A percentile compares a stretch with the other conserved stretches of the same genome.
These are phyloP conservation scores for Agraylea sexmaculata DNA, from an alignment of 1,140 invertebrate species.

Conservation along the genomic window DNA sequence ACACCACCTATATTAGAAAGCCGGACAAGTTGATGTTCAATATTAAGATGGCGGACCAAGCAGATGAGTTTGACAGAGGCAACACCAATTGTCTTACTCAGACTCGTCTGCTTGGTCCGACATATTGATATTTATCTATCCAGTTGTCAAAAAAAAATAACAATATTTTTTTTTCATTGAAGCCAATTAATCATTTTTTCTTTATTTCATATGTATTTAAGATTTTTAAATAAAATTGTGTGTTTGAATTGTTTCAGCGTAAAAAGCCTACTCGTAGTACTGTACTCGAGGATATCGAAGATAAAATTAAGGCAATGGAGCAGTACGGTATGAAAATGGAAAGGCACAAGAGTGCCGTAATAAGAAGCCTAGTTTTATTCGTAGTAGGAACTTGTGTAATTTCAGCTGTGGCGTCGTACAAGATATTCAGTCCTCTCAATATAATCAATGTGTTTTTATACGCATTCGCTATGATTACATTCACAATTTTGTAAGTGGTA, in stretches of 20 bases:
- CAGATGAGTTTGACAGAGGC: no score
- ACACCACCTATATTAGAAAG: no score
- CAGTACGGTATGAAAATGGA: constrained; percentile 67
- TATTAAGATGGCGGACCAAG: no score
- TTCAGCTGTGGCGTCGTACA: constrained; percentile 62
- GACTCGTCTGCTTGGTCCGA: no score
- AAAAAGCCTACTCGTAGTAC: constrained; percentile 62
- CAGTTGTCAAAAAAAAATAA: no score
- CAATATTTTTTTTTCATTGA: no score
- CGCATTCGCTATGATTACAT: constrained; percentile 58
- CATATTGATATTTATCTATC: no score
- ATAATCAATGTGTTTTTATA: constrained; percentile 58
- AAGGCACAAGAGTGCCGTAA: constrained; percentile 63
- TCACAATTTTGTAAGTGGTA: constrained; percentile 66
- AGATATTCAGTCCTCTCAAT: constrained; percentile 59
- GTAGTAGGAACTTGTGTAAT: constrained; percentile 71
- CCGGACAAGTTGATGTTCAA: no score
- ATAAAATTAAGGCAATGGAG: constrained; percentile 71
- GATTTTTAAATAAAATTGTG: no score
- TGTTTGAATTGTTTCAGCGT: constrained; percentile 63
- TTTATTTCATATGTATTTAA: no score
- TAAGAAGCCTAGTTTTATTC: constrained; percentile 66
- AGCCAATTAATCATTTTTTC: no score
- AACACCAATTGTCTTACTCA: no score
- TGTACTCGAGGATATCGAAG: constrained; percentile 63